Evolutionary conservation across 64 coral and sea anemone species (phyloP).

Genomic region (Montipora foliosa): DNA sequence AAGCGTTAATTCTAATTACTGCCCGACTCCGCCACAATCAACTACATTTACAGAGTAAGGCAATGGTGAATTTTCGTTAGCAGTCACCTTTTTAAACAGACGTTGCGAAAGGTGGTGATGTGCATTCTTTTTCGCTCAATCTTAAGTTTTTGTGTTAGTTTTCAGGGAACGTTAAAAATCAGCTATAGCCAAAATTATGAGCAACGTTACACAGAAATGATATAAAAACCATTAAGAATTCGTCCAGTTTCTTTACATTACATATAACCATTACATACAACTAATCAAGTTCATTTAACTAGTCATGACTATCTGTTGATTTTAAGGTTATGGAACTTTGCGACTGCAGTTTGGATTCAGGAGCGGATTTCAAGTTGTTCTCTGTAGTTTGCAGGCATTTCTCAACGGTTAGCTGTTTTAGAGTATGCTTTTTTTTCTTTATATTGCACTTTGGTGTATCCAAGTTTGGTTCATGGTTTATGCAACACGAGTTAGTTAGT

Average conservation of each 20-base stretch:
- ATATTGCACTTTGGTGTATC: no score
- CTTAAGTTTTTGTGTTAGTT: background rate
- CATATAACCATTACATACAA: background rate
- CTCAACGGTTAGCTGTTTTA: conserved; percentile 84
- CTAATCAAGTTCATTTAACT: no score
- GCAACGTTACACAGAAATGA: background rate
- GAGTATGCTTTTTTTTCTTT: no score
- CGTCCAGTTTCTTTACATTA: no score
- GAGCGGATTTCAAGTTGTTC: conserved; percentile 91
- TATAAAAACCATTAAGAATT: no score
- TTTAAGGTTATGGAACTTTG: conserved; percentile 87
- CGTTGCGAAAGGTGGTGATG: no score
- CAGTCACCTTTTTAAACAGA: no score
- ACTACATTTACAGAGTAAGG: conserved; percentile 95
- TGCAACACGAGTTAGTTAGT: no score
- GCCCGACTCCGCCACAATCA: conserved; percentile 91
- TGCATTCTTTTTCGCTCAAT: no score
- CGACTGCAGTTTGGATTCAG: conserved; percentile 86
- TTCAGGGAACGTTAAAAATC: background rate
- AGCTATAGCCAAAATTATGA: background rate
- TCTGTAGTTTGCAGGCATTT: conserved; percentile 95
- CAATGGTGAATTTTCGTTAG: background rate
- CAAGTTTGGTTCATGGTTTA: no score
- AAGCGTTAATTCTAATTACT: conserved; percentile 92
- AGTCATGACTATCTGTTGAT: background rate